Percentiles rank a stretch among this genome's conserved stretches.
Conservation (phyloP, 92 coral and sea anemone genomes). For the Isaurus tuberculatus region DNA sequence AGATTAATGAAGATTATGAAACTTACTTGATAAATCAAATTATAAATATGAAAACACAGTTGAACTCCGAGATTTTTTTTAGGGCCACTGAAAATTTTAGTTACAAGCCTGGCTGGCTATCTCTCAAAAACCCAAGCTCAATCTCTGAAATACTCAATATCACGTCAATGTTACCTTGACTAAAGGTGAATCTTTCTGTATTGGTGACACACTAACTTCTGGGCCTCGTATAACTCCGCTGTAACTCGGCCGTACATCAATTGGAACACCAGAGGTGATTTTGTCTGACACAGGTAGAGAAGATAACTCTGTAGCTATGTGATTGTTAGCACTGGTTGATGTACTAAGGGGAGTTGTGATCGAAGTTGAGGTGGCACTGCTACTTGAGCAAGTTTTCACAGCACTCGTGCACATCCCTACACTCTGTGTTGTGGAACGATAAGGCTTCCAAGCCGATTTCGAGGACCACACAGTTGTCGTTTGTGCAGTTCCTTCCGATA, state of each 20-base stretch:
- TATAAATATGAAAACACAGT: no score
- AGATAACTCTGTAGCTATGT: background rate
- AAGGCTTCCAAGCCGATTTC: constrained; percentile 83
- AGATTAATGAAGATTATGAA: no score
- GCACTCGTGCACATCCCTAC: constrained; percentile 86
- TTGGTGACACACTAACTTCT: constrained; percentile 4
- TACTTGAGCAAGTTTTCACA: constrained; percentile 68
- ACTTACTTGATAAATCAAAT: no score
- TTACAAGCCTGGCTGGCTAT: no score
- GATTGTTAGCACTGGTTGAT: background rate
- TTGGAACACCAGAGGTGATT: background rate
- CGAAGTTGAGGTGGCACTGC: constrained; percentile 51
- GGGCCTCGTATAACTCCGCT: constrained; percentile 40
- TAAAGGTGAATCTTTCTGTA: constrained; percentile 13
- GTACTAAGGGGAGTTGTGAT: constrained; percentile 23
- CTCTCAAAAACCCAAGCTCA: no score
- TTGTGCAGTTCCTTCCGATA: constrained; percentile 33
- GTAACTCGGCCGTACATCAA: constrained; percentile 32
- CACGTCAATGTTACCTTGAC: constrained; percentile 11
- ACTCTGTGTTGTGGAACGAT: constrained; percentile 80
- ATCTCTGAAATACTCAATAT: no score
- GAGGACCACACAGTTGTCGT: constrained; percentile 67
- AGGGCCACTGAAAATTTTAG: no score
- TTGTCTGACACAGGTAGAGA: background rate
- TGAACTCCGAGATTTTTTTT: no score